Conservation (phyloP, 2,888 invertebrate genomes). For the Molorchus minor region DNA sequence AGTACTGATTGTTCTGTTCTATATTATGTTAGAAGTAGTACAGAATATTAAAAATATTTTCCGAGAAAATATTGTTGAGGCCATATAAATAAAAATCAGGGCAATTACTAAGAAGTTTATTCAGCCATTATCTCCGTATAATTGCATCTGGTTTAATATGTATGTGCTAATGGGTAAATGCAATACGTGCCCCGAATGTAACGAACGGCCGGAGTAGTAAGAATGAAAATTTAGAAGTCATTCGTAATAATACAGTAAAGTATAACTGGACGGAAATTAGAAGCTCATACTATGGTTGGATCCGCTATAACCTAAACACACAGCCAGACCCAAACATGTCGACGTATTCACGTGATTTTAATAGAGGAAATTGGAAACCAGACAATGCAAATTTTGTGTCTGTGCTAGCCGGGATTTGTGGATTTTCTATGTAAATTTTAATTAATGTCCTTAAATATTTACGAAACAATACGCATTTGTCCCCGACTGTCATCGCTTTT, state of each 20-base stretch:
- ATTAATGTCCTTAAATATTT: constrained; percentile 45
- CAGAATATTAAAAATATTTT: too few species aligned
- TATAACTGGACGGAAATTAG: constrained; percentile 58
- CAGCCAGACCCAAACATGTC: constrained; percentile 38
- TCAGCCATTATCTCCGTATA: constrained; percentile 53
- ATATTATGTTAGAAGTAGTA: too few species aligned
- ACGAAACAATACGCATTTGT: constrained; percentile 34
- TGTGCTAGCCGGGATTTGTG: constrained; percentile 41
- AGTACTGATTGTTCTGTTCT: too few species aligned
- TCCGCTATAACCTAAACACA: constrained; percentile 32
- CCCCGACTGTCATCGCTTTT: constrained; percentile 26
- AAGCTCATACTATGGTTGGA: constrained; percentile 36
- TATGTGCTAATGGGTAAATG: constrained; percentile 53
- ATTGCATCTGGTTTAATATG: constrained; percentile 56
- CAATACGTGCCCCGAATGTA: constrained; percentile 55
- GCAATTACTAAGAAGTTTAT: constrained; percentile 51
- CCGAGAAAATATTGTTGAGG: too few species aligned
- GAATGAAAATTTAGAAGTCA: constrained; percentile 46
- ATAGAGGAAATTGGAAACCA: constrained; percentile 60
- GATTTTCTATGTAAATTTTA: constrained; percentile 47
- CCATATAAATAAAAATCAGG: constrained; percentile 42
- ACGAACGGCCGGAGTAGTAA: constrained; percentile 42
- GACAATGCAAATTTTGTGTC: constrained; percentile 53
- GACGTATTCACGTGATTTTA: constrained; percentile 44
- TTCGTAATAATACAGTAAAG: constrained; percentile 45